phyloP scores from a whole-genome alignment of 1,140 invertebrate genomes.

The Copidosoma floridanum region DNA sequence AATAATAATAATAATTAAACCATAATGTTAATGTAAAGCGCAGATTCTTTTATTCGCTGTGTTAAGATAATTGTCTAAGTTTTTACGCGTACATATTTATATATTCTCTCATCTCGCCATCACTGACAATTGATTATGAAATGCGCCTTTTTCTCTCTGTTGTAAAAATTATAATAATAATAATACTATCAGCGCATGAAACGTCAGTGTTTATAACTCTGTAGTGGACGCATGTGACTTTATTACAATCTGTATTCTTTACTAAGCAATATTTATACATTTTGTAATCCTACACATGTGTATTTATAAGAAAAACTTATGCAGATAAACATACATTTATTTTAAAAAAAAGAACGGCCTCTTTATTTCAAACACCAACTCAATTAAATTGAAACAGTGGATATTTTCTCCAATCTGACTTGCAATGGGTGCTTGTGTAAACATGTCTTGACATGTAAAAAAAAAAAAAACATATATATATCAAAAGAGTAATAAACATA shows the following conservation, averaged over 20 bases:
- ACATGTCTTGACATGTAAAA: too few relatives aligned
- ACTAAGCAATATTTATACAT: constrained; percentile 48
- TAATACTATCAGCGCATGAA: constrained; percentile 24
- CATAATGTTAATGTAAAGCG: constrained; percentile 12
- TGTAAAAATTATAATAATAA: constrained; percentile 12
- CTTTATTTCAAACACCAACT: constrained; percentile 19
- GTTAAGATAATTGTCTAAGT: background rate
- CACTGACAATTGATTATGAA: too few relatives aligned
- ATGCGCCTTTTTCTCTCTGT: constrained; percentile 24
- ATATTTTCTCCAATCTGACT: too few relatives aligned
- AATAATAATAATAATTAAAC: too few relatives aligned
- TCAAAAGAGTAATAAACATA: background rate
- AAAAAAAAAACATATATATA: too few relatives aligned
- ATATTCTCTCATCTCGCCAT: too few relatives aligned
- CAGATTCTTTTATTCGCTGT: background rate
- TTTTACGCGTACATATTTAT: too few relatives aligned
- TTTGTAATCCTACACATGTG: constrained; percentile 42
- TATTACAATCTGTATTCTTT: constrained; percentile 38
- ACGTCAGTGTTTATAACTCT: constrained; percentile 25
- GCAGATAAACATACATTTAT: constrained; percentile 39
- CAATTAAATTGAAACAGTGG: too few relatives aligned
- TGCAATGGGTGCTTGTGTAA: too few relatives aligned
- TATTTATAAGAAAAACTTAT: constrained; percentile 41
- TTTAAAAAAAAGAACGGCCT: constrained; percentile 30
- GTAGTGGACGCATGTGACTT: constrained; percentile 25